These are phyloP conservation scores for Trimorus sp. DNA, from an alignment of 2,888 invertebrate species.

Conservation along the genomic window DNA sequence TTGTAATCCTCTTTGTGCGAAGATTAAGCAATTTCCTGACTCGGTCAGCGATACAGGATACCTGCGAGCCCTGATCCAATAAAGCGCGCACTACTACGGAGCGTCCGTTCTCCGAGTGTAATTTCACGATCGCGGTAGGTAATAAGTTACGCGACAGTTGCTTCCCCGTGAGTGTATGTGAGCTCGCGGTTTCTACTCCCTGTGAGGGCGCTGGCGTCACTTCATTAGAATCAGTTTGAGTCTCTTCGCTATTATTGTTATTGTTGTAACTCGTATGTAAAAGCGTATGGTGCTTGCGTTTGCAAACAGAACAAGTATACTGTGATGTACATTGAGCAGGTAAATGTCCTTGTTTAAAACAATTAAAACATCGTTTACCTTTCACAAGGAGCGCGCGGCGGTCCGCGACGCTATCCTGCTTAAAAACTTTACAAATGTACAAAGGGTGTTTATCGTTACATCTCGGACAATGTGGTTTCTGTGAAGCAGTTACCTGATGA, in stretches of 20 bases:
- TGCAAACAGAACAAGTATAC: conserved; percentile 1
- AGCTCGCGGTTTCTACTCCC: no score
- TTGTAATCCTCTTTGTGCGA: neutral
- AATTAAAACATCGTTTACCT: conserved; percentile 19
- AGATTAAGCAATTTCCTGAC: neutral
- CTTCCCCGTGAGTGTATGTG: no score
- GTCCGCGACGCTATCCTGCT: neutral
- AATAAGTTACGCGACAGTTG: conserved; percentile 10
- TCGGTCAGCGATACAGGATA: conserved; percentile 7
- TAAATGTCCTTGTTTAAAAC: conserved; percentile 18
- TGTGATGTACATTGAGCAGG: neutral
- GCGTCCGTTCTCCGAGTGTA: neutral
- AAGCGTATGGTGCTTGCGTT: conserved; percentile 14
- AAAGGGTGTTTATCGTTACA: conserved; percentile 28
- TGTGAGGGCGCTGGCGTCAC: no score
- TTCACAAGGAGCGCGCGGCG: neutral
- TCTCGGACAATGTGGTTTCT: neutral
- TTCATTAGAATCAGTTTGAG: neutral
- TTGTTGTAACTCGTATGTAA: neutral
- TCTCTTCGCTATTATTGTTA: neutral
- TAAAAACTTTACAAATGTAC: conserved; percentile 20
- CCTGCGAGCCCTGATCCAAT: conserved; percentile 30
- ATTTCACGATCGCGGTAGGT: conserved; percentile 10
- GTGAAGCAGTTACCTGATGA: conserved; percentile 1
- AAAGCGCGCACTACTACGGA: conserved; percentile 11